Evolutionary conservation across 2,888 invertebrate species (phyloP).

Genomic region (Drosophila monieri): DNA sequence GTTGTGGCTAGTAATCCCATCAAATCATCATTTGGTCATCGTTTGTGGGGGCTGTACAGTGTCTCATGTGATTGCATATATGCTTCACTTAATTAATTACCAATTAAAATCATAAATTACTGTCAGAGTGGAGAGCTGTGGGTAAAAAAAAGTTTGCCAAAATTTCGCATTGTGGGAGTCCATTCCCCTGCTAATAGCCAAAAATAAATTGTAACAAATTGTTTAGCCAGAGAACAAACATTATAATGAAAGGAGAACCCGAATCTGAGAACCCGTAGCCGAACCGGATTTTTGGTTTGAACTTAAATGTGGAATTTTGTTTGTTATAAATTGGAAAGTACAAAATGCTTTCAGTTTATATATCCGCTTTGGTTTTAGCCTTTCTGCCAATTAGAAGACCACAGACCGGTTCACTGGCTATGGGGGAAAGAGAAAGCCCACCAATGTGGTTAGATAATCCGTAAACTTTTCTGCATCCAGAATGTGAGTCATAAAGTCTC

Average conservation of each 20-base stretch:
- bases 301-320: constrained; percentile 46
- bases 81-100: constrained; percentile 54
- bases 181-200: constrained; percentile 13
- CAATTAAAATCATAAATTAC: constrained; percentile 69
- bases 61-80: constrained; percentile 25
- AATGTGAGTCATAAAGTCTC: constrained; percentile 24
- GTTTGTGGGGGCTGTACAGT: constrained; percentile 25
- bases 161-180: constrained; percentile 35
- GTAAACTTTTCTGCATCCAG: constrained; percentile 32
- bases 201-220: constrained; percentile 65
- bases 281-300: constrained; percentile 66
- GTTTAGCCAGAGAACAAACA: constrained; percentile 28
- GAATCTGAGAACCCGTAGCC: constrained; percentile 28
- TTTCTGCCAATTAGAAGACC: constrained; percentile 56
- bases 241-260: constrained; percentile 10
- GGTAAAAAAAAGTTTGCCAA: constrained; percentile 26
- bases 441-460: constrained; percentile 33
- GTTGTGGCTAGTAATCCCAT: constrained; percentile 32
- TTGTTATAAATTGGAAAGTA: constrained; percentile 67
- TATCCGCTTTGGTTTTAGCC: constrained; percentile 56
- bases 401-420: constrained; percentile 63
- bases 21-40: constrained; percentile 12
- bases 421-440: constrained; percentile 44
- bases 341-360: constrained; percentile 65
- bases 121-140: constrained; percentile 33